Base-by-base conservation (phyloP, 92 coral and sea anemone genomes). In the Heliopora coerulea region DNA sequence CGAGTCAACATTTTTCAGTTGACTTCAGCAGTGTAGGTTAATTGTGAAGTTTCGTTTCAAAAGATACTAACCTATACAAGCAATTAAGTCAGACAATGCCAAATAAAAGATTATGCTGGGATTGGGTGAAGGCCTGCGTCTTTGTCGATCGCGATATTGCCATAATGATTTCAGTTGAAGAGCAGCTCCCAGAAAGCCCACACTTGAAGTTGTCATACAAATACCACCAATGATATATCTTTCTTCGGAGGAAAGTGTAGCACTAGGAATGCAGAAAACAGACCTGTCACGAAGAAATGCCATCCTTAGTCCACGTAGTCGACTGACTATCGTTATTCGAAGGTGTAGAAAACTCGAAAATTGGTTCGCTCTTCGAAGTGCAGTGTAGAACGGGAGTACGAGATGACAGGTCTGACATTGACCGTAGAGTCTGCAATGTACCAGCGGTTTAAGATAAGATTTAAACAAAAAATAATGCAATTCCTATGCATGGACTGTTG, bases 201-300 rank as follows among this genome's bases (percentile, higher is more conserved):
- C 49, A 13, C 82, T 75, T 37, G 97, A 84, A 29, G 97, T 89
- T 15, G 80, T 42, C 12, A 92, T 79, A 69, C 96, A 92, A n/a
- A 89, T 65, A 37, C 81, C 40, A 74, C 96, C 83, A 62, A 86
- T 89, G 0, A 35, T 65, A 27, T 40, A 19, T 37, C 95, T 74
- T 44, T 69, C 21, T 5, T 49, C 2, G n/a, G 24, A 21, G 21
- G 34, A 54, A 14, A 91, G 76, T 41, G 88, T 82, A 21, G 73
- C 25, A 32, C 74, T 32, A 59, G 83, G 66, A 17, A 91, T 86
- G 48, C 97, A 91, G 82, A 86, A 87, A 17, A 91, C 83, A 0
- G 97, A 88, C 3, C 79, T 74, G 25, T 77, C 86, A 1, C 97
- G 90, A n/a, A 91, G 81, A 56, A 91, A 91, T 79, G 97, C 97